These are phyloP conservation scores for Craterocephalus amniculus DNA, from an alignment of 2,797 vertebrate species.

Conservation along the genomic window DNA sequence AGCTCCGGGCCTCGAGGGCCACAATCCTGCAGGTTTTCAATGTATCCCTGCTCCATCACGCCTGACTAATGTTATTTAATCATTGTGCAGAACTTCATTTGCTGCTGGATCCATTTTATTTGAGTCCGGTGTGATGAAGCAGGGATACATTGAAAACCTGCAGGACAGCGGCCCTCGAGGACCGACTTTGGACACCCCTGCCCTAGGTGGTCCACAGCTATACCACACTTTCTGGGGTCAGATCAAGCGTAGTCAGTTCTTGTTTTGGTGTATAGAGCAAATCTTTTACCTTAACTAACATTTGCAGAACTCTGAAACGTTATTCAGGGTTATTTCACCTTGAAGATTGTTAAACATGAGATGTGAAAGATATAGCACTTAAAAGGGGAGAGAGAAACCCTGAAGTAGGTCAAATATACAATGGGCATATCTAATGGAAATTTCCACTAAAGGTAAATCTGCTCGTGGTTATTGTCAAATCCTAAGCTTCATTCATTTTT, in stretches of 20 bases:
- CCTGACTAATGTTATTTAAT: too few species aligned
- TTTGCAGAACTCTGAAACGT: constrained; percentile 31
- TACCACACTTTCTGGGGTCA: constrained; percentile 29
- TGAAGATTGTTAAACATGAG: constrained; percentile 1
- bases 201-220: constrained; percentile 63
- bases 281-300: constrained; percentile 33
- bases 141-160: too few species aligned
- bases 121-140: too few species aligned
- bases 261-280: constrained; percentile 34
- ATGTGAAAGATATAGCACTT: neutral
- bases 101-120: too few species aligned
- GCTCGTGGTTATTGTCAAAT: neutral
- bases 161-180: too few species aligned
- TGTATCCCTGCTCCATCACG: too few species aligned
- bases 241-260: constrained; percentile 36
- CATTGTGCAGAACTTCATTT: too few species aligned
- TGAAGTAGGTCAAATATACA: constrained; percentile 13
- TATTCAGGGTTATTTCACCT: neutral
- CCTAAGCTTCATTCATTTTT: neutral
- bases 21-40: too few species aligned
- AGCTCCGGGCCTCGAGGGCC: too few species aligned
- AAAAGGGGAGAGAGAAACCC: neutral
- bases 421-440: neutral
- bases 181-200: too few species aligned
- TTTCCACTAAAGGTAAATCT: neutral